Conservation (phyloP, 2,113 vertebrate genomes). For the Cepphus grylle region DNA sequence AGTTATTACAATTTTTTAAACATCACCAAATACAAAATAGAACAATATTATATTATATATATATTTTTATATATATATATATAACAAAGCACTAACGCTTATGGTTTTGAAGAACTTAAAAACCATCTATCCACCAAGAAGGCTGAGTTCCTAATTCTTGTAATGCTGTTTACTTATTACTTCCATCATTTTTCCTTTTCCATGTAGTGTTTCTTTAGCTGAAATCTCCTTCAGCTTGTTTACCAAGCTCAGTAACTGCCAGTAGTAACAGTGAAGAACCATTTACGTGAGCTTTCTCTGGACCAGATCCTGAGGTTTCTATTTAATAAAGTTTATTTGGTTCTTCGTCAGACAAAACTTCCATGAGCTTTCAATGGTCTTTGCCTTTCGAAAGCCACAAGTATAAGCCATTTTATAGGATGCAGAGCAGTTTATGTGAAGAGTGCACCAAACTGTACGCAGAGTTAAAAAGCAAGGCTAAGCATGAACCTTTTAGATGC, state of each 20-base stretch:
- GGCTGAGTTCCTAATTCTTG: neutral
- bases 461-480: neutral
- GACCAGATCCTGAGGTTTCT: neutral
- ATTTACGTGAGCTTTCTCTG: neutral
- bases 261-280: neutral
- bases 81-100: neutral
- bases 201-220: neutral
- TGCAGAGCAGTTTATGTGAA: neutral
- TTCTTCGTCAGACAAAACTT: neutral
- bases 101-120: neutral
- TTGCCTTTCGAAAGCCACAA: neutral
- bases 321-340: neutral
- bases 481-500: neutral
- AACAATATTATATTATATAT: too few relatives aligned
- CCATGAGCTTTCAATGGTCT: neutral
- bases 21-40: neutral
- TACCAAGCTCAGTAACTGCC: neutral
- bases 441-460: neutral
- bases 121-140: neutral
- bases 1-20: neutral
- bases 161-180: neutral
- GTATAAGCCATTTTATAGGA: neutral
- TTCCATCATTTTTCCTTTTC: neutral
- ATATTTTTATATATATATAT: neutral
- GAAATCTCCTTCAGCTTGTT: neutral